These are phyloP conservation scores for Antennarius striatus DNA, from an alignment of 2,113 vertebrate genomes.

Conservation along the genomic window DNA sequence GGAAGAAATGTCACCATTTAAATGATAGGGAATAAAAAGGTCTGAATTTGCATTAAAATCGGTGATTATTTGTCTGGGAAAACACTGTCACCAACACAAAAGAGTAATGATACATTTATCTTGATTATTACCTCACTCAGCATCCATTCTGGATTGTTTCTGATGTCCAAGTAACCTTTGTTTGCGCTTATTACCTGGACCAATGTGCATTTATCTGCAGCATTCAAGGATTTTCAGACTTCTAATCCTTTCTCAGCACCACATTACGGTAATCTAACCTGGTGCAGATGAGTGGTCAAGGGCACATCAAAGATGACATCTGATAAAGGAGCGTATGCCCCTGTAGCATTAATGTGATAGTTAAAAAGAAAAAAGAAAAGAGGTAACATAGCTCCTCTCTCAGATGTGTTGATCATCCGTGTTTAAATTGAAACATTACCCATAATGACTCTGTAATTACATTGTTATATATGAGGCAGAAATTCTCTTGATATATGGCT, in stretches of 20 bases:
- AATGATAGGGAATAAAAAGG: not conserved
- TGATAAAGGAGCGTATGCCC: slow-evolving; percentile 30
- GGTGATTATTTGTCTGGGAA: slow-evolving; percentile 3
- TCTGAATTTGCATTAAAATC: not conserved
- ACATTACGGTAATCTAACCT: slow-evolving; percentile 42
- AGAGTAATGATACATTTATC: slow-evolving; percentile 24
- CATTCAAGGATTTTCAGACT: slow-evolving; percentile 43
- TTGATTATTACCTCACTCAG: slow-evolving; percentile 6
- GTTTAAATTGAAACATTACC: slow-evolving; percentile 51
- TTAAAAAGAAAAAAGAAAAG: slow-evolving; percentile 20
- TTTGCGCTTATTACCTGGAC: slow-evolving; percentile 41
- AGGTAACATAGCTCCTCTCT: slow-evolving; percentile 17
- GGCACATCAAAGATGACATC: slow-evolving; percentile 24
- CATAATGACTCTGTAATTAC: slow-evolving; percentile 58
- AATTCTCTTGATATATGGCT: slow-evolving; percentile 31
- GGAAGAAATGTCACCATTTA: too few relatives aligned
- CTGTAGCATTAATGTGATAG: slow-evolving; percentile 43
- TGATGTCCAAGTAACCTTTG: slow-evolving; percentile 15
- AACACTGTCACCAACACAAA: not conserved
- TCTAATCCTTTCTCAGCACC: slow-evolving; percentile 40
- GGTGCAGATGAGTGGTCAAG: slow-evolving; percentile 52
- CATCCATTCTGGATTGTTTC: not conserved
- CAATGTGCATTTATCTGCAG: slow-evolving; percentile 32
- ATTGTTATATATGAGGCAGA: slow-evolving; percentile 27
- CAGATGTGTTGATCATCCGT: slow-evolving; percentile 38